Evolutionary conservation across 2,797 vertebrate genomes (phyloP), one percentile per base, ranked within the genome.

Genomic region (Myotis pilosus): DNA sequence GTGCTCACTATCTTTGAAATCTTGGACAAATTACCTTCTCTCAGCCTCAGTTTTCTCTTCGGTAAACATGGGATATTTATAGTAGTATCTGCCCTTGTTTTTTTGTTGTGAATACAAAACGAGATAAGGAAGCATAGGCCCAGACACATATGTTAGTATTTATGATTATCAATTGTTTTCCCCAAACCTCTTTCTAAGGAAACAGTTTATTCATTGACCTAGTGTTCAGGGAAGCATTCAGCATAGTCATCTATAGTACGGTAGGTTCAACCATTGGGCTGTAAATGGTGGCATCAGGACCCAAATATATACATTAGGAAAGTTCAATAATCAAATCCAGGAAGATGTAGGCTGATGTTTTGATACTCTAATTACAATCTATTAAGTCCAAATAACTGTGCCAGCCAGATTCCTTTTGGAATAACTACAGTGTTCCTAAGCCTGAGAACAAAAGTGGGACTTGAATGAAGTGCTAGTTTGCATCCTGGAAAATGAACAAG

Each of bases 401-500:
- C 86, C 51, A 84, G 57, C 68, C 28, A 15, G 53, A 95, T 86
- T 89, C 33, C 5, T 96, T 94, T 87, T 94, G 82, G 74, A 81
- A 75, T 88, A 94, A 90, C 38, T 92, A 6, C n/a, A 82, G 44
- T 15, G 10, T 92, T 64, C 47, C n/a, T 95, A 49, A 93, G 76
- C 28, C 71, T 82, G 33, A 94, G 82, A 92, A 25, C 87, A 95
- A 95, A 96, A 96, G 41, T 95, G 57, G 41, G 12, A 95, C 85
- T 95, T 95, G 75, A 96, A 97, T 95, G 94, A 97, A 95, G 74
- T 79, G 86, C 44, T 97, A 96, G 79, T 96, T 96, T 95, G 82
- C 69, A 95, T 94, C 51, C 91, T 96, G 94, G 95, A 89, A 94
- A 57, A 69, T 12, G 51, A 92, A 81, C 91, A 92, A 92, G 69